Percentiles rank a stretch among this genome's conserved stretches.
Conservation (phyloP, 2,888 invertebrate species). For the Vanessa cardui region DNA sequence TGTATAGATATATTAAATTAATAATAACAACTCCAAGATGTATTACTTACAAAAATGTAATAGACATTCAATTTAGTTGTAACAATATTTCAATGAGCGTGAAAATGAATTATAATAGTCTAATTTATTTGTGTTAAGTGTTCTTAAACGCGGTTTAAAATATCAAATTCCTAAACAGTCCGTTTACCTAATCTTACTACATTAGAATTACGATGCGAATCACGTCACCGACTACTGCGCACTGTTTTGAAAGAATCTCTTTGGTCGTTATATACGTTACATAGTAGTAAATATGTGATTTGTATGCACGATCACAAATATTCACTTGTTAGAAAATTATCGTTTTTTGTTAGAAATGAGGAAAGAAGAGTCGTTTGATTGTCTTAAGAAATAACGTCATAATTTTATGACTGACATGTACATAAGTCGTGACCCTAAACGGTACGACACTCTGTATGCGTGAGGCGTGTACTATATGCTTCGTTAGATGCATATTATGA, state of each 20-base stretch:
- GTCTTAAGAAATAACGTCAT: not conserved
- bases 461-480: no score
- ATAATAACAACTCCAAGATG: no score
- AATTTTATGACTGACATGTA: no score
- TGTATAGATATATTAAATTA: not conserved
- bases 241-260: conserved; percentile 52
- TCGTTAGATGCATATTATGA: no score
- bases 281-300: conserved; percentile 53
- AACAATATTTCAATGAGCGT: no score
- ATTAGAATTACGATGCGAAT: conserved; percentile 52
- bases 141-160: not conserved
- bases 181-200: conserved; percentile 53
- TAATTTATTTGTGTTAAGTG: not conserved
- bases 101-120: not conserved
- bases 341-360: not conserved
- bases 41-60: no score
- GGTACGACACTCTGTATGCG: no score
- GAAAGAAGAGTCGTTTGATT: not conserved
- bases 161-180: conserved; percentile 51
- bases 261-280: conserved; percentile 34
- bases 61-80: no score
- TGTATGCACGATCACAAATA: conserved; percentile 50
- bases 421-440: no score
- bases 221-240: conserved; percentile 45
- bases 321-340: not conserved